A percentile compares a stretch with the other conserved stretches of the same genome.
phyloP scores from a whole-genome alignment of 2,113 vertebrate genomes.

The Ictalurus punctatus region DNA sequence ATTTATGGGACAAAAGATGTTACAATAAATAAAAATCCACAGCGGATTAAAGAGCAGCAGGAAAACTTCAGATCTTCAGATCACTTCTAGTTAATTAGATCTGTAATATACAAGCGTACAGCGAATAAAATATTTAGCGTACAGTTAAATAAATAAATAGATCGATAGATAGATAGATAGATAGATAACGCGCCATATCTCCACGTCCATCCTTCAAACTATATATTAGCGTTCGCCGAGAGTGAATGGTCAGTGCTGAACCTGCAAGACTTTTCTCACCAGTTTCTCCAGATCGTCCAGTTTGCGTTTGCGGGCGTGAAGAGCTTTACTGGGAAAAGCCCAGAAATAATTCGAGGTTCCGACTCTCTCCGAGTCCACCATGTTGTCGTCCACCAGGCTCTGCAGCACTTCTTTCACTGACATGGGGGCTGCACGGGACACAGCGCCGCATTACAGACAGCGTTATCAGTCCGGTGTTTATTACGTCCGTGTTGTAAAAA shows the following conservation, averaged over 20 bases:
- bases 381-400: constrained; percentile 93
- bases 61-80: neutral
- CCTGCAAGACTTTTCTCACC: constrained; percentile 68
- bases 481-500: neutral
- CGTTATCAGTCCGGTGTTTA: neutral
- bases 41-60: neutral
- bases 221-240: neutral
- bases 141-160: neutral
- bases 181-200: neutral
- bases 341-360: constrained; percentile 98
- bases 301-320: constrained; percentile 81
- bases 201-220: neutral
- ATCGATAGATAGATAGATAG: no score
- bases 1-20: neutral
- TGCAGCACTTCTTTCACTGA: constrained; percentile 95
- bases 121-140: neutral
- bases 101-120: neutral
- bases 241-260: neutral
- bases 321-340: constrained; percentile 96
- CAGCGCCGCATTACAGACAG: neutral
- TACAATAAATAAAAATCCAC: neutral
- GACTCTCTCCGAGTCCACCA: constrained; percentile 94
- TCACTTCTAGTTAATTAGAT: neutral
- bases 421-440: constrained; percentile 80
- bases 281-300: constrained; percentile 83